phyloP scores from a whole-genome alignment of 1,140 invertebrate genomes.

The Meloidogyne exigua region DNA sequence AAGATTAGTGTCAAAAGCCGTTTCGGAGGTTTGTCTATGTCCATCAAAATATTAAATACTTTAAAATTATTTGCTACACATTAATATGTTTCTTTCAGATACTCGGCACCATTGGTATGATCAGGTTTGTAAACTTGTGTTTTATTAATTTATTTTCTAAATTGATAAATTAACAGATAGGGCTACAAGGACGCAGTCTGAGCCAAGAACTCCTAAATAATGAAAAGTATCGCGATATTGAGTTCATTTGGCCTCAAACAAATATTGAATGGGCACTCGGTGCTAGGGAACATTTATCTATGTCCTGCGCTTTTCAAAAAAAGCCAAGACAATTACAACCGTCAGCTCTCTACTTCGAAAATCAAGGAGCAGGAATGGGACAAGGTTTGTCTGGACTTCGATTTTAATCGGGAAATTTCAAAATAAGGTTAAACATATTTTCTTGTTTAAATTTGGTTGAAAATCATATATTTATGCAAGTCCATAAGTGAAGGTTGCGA shows the following conservation, averaged over 20 bases:
- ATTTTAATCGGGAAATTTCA: not conserved
- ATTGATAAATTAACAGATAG: conserved; percentile 12
- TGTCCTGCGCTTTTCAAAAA: conserved; percentile 6
- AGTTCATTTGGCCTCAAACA: conserved; percentile 62
- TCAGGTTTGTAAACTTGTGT: conserved; percentile 18
- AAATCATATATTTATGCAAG: not conserved
- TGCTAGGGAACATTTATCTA: conserved; percentile 39
- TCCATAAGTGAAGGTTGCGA: too few species aligned
- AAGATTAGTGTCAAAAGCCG: conserved; percentile 61
- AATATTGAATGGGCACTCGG: conserved; percentile 56
- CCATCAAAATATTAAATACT: conserved; percentile 3
- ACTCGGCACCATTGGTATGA: conserved; percentile 64
- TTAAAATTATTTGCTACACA: too few species aligned
- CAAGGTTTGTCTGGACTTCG: conserved; percentile 1
- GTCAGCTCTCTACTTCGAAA: conserved; percentile 58
- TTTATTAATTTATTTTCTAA: not conserved
- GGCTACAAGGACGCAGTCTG: conserved; percentile 48
- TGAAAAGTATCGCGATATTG: conserved; percentile 57
- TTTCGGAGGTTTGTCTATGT: conserved; percentile 46
- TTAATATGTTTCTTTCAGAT: conserved; percentile 39
- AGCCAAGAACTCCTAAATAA: conserved; percentile 54
- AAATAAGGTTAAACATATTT: not conserved
- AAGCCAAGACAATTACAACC: conserved; percentile 58
- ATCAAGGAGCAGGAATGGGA: conserved; percentile 48
- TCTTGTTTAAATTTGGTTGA: not conserved